These are phyloP conservation scores for Phainopepla nitens DNA, from an alignment of 2,113 vertebrate genomes.

Conservation along the genomic window DNA sequence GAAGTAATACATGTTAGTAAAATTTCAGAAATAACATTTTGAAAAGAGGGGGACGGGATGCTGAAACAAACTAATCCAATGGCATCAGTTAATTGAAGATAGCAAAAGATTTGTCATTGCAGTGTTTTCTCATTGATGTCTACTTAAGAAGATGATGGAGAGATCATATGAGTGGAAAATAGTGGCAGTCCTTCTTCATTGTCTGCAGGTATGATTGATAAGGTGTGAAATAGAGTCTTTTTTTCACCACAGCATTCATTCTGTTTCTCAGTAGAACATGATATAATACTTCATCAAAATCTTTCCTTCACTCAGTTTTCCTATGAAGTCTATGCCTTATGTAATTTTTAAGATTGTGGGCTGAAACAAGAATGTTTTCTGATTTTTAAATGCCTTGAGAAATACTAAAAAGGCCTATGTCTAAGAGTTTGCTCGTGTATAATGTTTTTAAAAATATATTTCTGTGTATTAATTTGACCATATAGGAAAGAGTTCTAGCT, in stretches of 20 bases:
- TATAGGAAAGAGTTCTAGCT: not conserved
- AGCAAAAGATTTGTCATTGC: not conserved
- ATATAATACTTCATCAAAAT: not conserved
- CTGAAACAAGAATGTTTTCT: not conserved
- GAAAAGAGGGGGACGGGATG: not conserved
- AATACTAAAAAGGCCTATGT: not conserved
- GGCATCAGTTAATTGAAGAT: not conserved
- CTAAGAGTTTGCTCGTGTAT: not conserved
- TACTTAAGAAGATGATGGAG: not conserved
- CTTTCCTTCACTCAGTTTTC: not conserved
- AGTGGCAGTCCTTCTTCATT: not conserved
- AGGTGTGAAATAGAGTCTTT: not conserved
- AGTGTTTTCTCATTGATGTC: not conserved
- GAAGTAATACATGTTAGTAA: not conserved
- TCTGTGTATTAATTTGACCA: not conserved
- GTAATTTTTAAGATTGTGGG: not conserved
- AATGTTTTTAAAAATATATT: not conserved
- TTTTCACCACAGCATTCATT: not conserved
- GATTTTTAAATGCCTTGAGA: not conserved
- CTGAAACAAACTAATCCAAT: not conserved
- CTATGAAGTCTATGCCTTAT: not conserved
- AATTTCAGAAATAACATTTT: not conserved
- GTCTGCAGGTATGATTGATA: not conserved
- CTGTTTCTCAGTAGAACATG: not conserved
- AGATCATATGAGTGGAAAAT: not conserved